Evolutionary conservation across 2,797 vertebrate genomes (phyloP).

Genomic region (Scomberomorus guttatus): DNA sequence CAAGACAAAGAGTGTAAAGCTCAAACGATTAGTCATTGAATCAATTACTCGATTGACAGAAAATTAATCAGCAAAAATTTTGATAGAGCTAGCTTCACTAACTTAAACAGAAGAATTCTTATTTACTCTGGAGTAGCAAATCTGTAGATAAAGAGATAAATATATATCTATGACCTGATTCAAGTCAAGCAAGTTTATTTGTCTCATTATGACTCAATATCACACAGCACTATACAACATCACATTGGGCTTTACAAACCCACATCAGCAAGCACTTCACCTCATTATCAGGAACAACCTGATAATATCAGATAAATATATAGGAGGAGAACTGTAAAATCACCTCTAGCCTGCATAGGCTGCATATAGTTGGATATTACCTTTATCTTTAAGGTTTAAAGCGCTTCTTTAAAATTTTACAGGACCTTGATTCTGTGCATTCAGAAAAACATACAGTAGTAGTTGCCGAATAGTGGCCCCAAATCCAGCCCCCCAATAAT

Average conservation of each 20-base stretch:
- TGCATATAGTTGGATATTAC: neutral
- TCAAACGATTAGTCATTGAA: neutral
- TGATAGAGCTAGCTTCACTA: neutral
- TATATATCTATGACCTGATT: constrained; percentile 1
- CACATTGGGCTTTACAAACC: neutral
- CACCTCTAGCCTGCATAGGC: neutral
- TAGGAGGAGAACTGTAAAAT: neutral
- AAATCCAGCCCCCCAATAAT: too few relatives aligned
- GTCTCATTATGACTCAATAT: neutral
- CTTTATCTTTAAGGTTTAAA: neutral
- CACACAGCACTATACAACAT: neutral
- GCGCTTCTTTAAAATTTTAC: neutral
- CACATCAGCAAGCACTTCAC: neutral
- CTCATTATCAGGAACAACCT: too few relatives aligned
- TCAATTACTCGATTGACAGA: too few relatives aligned
- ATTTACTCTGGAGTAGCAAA: too few relatives aligned
- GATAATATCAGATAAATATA: neutral
- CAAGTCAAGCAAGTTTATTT: neutral
- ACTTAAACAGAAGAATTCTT: neutral
- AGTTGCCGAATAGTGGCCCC: too few relatives aligned
- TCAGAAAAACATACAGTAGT: neutral
- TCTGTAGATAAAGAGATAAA: too few relatives aligned
- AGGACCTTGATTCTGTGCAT: neutral
- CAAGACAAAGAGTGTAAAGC: neutral
- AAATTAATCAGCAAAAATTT: neutral